Evolutionary conservation across 2,888 invertebrate species (phyloP).

Genomic region (Pardosa pseudoannulata): DNA sequence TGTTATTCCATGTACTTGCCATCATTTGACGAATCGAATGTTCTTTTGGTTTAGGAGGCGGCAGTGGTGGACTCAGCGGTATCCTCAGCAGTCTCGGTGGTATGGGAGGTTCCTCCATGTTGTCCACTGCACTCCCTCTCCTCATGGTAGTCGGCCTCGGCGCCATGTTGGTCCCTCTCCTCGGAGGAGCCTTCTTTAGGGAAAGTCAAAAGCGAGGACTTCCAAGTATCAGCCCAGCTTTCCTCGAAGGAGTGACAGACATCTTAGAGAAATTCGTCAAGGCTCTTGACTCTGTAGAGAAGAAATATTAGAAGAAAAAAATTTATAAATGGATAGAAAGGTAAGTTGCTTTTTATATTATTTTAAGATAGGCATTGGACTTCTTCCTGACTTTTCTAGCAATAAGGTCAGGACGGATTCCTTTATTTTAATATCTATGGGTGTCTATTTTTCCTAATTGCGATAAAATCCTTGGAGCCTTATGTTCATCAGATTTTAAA

Average conservation of each 20-base stretch:
- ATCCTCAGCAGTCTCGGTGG: conserved; percentile 58
- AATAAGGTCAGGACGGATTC: no score
- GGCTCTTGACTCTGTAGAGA: conserved; percentile 74
- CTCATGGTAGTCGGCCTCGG: conserved; percentile 67
- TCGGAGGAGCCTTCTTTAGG: conserved; percentile 69
- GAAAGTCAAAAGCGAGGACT: conserved; percentile 70
- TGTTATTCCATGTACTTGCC: no score
- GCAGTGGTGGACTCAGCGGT: conserved; percentile 51
- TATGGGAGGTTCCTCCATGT: conserved; percentile 42
- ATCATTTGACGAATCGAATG: no score
- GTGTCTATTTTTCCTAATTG: no score
- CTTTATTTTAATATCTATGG: no score
- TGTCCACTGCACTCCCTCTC: conserved; percentile 63
- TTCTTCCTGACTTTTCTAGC: no score
- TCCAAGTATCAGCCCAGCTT: conserved; percentile 69
- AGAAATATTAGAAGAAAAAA: conserved; percentile 67
- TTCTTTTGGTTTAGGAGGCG: no score
- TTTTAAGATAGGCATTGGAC: no score
- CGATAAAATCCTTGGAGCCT: no score
- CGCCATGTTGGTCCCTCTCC: conserved; percentile 64
- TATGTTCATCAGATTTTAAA: no score
- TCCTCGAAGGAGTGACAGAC: conserved; percentile 73
- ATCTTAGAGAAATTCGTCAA: conserved; percentile 73
- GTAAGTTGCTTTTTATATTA: no score
- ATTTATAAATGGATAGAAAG: no score